Base-by-base conservation (phyloP, 64 coral and sea anemone genomes). In the Montipora cactus region DNA sequence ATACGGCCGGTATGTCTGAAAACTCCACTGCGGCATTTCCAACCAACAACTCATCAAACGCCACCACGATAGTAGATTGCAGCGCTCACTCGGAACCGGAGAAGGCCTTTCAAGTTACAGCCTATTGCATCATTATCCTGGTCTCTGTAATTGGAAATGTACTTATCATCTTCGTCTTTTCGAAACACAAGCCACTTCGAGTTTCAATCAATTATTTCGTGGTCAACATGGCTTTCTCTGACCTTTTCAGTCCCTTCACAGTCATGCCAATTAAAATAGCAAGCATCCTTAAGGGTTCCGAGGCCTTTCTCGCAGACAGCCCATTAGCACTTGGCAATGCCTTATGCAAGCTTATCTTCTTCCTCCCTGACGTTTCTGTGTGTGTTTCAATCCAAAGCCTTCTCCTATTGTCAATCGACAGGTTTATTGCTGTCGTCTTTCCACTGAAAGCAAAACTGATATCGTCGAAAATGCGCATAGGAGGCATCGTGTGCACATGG, bases 171-270 rank as follows among this genome's bases (percentile, higher is more conserved):
- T 2, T 92, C 6, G 49, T 74, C 11, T 59, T 83, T 57, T 85
- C 18, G 18, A 81, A 61, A 16, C 75, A 92, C 53, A 84, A 75
- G 47, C 58, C 83, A 45, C 10, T 92, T 8, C 67, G 80, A 10
- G 53, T 21, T 4, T 70, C 90, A 5, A 92, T 58, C 48, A 92
- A 84, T 53, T 92, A 55, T 67, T 92, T 92, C 47, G 67, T 84
- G 16, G 16, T 92, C 66, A 92, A 92, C 69, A 92, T 84, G 90
- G 78, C 90, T 11, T 16, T 57, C 2, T 92, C 79, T 6, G 90
- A 92, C 20, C 78, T 92, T 9, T 73, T 84, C 64, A 71, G 23
- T 22, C 64, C 90, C 2, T 61, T 92, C 16, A 80, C 79, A 25
- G 48, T 80, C 10, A 92, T 83, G 53, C 68, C 64, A 19, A 4